These are phyloP conservation scores for Amia ocellicauda DNA, from an alignment of 2,113 vertebrate genomes.

Conservation along the genomic window DNA sequence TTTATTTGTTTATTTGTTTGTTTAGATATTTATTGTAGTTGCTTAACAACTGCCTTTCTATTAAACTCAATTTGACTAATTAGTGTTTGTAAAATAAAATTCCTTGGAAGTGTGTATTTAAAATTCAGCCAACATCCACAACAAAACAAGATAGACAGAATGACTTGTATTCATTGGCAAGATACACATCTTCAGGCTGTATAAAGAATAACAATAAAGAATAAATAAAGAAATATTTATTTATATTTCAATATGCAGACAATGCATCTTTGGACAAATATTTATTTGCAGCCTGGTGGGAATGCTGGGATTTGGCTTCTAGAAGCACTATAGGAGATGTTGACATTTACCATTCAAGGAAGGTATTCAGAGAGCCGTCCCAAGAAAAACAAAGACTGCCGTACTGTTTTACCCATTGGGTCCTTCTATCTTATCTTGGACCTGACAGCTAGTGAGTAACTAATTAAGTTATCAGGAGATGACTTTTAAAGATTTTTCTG, in stretches of 20 bases:
- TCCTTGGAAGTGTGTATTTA: too few relatives aligned
- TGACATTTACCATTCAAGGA: constrained; percentile 49
- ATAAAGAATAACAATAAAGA: too few relatives aligned
- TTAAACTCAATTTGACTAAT: too few relatives aligned
- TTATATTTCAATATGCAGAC: not conserved
- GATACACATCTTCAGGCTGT: too few relatives aligned
- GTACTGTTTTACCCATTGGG: constrained; percentile 49
- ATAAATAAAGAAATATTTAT: not conserved
- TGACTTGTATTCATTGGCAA: too few relatives aligned
- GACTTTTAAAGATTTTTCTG: not conserved
- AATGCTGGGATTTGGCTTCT: constrained; percentile 24
- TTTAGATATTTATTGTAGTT: too few relatives aligned
- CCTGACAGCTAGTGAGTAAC: not conserved
- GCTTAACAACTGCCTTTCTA: too few relatives aligned
- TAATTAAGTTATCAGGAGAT: not conserved
- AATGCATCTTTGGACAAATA: not conserved
- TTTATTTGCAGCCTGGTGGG: constrained; percentile 30
- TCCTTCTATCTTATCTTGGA: constrained; percentile 26
- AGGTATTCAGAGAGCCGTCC: constrained; percentile 42
- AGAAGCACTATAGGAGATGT: constrained; percentile 29
- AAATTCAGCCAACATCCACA: not conserved
- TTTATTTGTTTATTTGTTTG: too few relatives aligned
- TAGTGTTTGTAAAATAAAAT: too few relatives aligned
- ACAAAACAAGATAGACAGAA: too few relatives aligned
- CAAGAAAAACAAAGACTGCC: constrained; percentile 44